Evolutionary conservation across 2,888 invertebrate genomes (phyloP), one percentile per base, ranked within the genome.

Genomic region (Agrilus biguttatus): DNA sequence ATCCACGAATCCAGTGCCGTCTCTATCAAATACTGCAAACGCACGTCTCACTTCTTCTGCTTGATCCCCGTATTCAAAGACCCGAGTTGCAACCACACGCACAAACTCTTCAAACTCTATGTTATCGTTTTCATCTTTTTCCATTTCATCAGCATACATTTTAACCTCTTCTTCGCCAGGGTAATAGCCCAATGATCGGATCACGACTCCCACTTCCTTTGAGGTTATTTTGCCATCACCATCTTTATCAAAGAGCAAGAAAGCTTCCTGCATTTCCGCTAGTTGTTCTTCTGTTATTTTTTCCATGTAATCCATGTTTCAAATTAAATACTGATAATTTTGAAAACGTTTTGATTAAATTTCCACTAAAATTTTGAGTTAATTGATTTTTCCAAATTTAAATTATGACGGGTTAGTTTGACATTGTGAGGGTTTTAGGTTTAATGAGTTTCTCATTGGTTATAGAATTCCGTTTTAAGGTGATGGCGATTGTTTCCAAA

Each of bases 121-220:
- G 28, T 74, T 95, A 47, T 43, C 69, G 74, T 67, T 62, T 80
- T 80, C 82, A 68, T 89, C 88, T 56, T 86, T 86, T 72, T 95
- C 93, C 58, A 95, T 91, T 75, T 95, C 93, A 72, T 92, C 92
- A 74, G 95, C 92, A 92, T 95, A 95, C 67, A 93, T 93, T 71
- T 92, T 92, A 52, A 93, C 78, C 71, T 95, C 93, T 47, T 91
- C 90, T 73, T 93, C 93, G 67, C 93, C 92, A 68, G 93, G 92
- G 74, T 93, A 93, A 74, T 92, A 92, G 59, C 93, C 93, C 64
- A 95, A 75, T 55, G 92, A 91, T 63, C 91, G 73, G 91, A 92
- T 92, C 56, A 93, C 92, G 63, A 91, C 92, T 61, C 93, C 93
- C 74, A 93, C 75, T 73, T 93, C 93, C 76, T 90, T 91, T 68